phyloP scores from a whole-genome alignment of 1,140 invertebrate genomes.

The Homarus americanus region DNA sequence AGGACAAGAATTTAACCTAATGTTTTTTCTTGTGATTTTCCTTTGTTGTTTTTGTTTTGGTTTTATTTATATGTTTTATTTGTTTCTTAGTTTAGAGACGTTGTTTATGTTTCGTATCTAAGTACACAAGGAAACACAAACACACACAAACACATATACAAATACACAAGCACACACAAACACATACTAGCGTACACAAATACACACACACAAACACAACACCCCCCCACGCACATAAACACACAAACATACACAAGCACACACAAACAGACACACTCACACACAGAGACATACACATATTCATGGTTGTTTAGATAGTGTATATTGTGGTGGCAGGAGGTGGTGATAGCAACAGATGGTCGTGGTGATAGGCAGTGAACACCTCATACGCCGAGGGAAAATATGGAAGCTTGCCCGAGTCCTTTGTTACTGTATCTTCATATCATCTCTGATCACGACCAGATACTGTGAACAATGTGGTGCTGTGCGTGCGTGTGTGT shows the following conservation, averaged over 20 bases:
- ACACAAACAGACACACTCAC: background rate
- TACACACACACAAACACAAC: too few relatives aligned
- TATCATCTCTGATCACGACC: background rate
- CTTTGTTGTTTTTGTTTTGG: too few relatives aligned
- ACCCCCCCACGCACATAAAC: background rate
- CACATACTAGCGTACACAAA: too few relatives aligned
- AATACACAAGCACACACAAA: too few relatives aligned
- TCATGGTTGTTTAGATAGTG: background rate
- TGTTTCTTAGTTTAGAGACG: too few relatives aligned
- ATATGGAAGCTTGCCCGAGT: background rate
- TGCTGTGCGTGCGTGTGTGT: background rate
- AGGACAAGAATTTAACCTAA: too few relatives aligned
- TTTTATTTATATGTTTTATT: too few relatives aligned
- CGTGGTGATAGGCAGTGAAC: background rate
- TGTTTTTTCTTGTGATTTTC: too few relatives aligned
- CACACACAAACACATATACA: too few relatives aligned
- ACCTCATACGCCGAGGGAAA: background rate
- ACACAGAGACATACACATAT: background rate
- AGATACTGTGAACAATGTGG: background rate
- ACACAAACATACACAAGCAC: background rate
- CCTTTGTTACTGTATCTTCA: background rate
- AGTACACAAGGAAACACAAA: too few relatives aligned
- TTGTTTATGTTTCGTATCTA: too few relatives aligned
- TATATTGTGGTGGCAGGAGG: background rate
- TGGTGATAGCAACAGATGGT: background rate